Percentiles rank a stretch among this genome's conserved stretches.
Evolutionary conservation across 2,797 vertebrate species (phyloP).

Genomic region (Orestias chungarensis): DNA sequence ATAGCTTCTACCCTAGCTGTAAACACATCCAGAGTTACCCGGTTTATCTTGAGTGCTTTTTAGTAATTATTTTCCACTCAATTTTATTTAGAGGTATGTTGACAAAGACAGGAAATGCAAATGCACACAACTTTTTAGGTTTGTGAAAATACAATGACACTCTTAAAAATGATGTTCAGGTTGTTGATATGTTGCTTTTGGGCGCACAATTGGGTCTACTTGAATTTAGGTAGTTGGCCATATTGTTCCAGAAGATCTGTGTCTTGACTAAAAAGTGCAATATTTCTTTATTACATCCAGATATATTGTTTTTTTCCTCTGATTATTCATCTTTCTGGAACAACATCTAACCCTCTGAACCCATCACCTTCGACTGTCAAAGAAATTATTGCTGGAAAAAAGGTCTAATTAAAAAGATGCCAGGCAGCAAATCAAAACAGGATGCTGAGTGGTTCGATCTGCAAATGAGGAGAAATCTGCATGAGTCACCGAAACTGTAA

Average conservation of each 20-base stretch:
- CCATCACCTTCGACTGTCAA: constrained; percentile 11
- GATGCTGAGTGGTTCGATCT: constrained; percentile 51
- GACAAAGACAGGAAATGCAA: background rate
- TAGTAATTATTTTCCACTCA: background rate
- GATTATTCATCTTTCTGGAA: background rate
- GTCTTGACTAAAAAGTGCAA: background rate
- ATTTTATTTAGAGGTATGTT: background rate
- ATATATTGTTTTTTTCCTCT: background rate
- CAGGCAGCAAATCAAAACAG: constrained; percentile 46
- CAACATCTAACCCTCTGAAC: background rate
- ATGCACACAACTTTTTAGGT: background rate
- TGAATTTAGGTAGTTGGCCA: background rate
- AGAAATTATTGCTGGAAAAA: constrained; percentile 26
- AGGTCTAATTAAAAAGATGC: constrained; percentile 60
- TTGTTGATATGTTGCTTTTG: background rate
- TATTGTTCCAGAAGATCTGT: background rate
- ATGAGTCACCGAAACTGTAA: constrained; percentile 11
- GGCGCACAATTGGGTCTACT: background rate
- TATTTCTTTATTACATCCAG: background rate
- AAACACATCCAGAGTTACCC: background rate
- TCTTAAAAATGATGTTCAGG: background rate
- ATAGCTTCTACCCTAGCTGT: background rate
- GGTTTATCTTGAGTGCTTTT: background rate
- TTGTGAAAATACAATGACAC: background rate
- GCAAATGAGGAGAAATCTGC: constrained; percentile 26